These are phyloP conservation scores for Centropus unirufus DNA, from an alignment of 2,113 vertebrate genomes.

Conservation along the genomic window DNA sequence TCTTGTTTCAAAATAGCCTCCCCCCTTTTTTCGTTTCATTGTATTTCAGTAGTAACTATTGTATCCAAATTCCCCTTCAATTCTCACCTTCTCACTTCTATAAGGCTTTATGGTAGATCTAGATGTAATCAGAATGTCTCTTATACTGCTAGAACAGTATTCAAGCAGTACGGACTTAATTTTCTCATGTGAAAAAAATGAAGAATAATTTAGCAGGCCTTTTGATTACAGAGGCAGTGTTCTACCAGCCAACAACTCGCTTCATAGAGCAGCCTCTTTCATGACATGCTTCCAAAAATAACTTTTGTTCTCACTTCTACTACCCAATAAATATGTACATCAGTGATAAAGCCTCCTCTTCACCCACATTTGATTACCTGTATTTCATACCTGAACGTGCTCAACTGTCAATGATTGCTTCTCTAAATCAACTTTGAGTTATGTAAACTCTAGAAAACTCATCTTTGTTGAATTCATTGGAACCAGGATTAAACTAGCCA, in stretches of 20 bases:
- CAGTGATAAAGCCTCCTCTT: background rate
- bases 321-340: background rate
- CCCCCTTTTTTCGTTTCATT: background rate
- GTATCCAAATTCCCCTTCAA: background rate
- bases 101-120: background rate
- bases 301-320: background rate
- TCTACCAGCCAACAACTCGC: background rate
- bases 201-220: background rate
- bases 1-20: background rate
- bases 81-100: background rate
- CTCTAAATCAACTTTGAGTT: background rate
- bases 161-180: background rate
- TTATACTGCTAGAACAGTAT: background rate
- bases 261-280: background rate
- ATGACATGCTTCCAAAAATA: background rate
- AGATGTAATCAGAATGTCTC: background rate
- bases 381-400: background rate
- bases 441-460: background rate
- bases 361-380: background rate
- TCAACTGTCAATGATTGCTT: background rate
- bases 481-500: background rate
- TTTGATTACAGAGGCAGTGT: background rate
- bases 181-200: background rate
- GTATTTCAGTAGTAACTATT: background rate
- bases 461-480: background rate